Evolutionary conservation across 2,888 invertebrate genomes (phyloP).

Genomic region (Formica aserva): DNA sequence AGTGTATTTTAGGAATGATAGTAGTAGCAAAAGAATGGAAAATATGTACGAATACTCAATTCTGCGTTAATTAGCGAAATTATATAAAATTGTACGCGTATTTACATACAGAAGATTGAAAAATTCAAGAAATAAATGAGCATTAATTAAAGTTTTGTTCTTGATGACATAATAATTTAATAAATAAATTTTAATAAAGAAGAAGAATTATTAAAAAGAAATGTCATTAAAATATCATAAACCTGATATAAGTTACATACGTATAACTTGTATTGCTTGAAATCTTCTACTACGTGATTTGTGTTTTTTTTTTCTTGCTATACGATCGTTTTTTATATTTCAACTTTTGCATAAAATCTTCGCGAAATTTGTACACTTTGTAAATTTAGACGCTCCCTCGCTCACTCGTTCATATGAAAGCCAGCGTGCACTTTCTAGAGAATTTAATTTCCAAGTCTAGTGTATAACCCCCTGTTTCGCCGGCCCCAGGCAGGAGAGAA

Average conservation of each 20-base stretch:
- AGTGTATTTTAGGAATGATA: background rate
- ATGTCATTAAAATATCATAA: background rate
- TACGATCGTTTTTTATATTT: conserved; percentile 2
- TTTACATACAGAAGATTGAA: conserved; percentile 53
- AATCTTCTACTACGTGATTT: background rate
- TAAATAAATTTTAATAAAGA: background rate
- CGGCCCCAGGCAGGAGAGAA: background rate
- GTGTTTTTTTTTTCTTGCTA: too few species aligned
- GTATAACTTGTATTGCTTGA: too few species aligned
- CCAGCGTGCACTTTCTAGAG: conserved; percentile 25
- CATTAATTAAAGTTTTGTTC: background rate
- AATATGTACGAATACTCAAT: conserved; percentile 33
- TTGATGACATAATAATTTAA: background rate
- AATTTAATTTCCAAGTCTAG: conserved; percentile 68
- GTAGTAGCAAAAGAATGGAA: conserved; percentile 11
- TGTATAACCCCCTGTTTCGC: conserved; percentile 9
- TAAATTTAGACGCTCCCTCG: background rate
- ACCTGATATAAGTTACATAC: background rate
- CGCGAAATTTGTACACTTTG: conserved; percentile 45
- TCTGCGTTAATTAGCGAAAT: conserved; percentile 61
- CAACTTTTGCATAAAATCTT: background rate
- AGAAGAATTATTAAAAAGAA: background rate
- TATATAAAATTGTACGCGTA: conserved; percentile 57
- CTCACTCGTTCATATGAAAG: conserved; percentile 28
- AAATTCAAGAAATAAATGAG: conserved; percentile 58